A percentile compares a stretch with the other conserved stretches of the same genome.
Evolutionary conservation across 2,888 invertebrate species (phyloP).

Genomic region (Seira musarum): DNA sequence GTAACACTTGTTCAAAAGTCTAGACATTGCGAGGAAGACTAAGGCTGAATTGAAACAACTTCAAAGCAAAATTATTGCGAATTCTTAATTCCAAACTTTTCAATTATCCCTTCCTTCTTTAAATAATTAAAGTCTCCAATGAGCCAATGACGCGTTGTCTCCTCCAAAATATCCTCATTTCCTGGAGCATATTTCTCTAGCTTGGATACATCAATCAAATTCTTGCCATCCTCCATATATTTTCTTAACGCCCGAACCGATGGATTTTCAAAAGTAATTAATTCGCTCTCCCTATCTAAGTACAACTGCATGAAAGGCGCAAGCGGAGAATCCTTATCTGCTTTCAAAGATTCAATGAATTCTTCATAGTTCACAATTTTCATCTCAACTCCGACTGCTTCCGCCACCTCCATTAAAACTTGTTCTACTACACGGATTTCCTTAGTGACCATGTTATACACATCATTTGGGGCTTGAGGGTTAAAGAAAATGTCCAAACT

Average conservation of each 20-base stretch:
- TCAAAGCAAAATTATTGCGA: no score
- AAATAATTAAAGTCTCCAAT: slow-evolving; percentile 44
- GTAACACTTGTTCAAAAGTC: no score
- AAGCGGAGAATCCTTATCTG: slow-evolving; percentile 21
- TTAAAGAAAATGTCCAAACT: slow-evolving; percentile 33
- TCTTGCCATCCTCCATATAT: no score
- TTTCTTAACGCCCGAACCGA: no score
- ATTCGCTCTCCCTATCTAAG: no score
- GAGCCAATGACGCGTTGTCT: neutral
- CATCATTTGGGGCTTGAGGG: slow-evolving; percentile 1
- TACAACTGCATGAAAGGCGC: no score
- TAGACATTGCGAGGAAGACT: no score
- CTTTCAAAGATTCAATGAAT: slow-evolving; percentile 13
- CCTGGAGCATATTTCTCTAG: neutral
- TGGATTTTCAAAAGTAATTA: no score
- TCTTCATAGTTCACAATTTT: slow-evolving; percentile 7
- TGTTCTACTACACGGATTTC: slow-evolving; percentile 22
- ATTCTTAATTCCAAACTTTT: slow-evolving; percentile 43
- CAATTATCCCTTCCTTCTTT: slow-evolving; percentile 34
- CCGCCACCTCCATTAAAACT: slow-evolving; percentile 25
- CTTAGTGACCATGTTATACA: slow-evolving; percentile 27
- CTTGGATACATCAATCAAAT: slow-evolving; percentile 3
- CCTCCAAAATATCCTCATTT: neutral
- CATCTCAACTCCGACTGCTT: slow-evolving; percentile 23
- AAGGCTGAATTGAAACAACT: no score